Conservation (phyloP, 1,140 invertebrate genomes). For the Trigoniulus corallinus region DNA sequence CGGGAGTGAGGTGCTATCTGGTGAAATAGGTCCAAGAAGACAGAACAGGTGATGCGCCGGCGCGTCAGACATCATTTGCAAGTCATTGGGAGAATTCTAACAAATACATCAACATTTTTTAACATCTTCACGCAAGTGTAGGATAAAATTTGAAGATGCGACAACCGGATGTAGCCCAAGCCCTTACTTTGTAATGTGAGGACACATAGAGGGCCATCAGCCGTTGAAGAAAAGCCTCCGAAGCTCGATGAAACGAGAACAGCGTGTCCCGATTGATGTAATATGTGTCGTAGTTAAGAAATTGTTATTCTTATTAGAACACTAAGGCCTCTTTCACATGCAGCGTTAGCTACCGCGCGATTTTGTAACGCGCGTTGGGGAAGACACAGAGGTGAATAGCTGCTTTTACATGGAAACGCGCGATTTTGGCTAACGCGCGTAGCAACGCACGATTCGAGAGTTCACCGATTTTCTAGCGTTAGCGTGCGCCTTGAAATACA, state of each 20-base stretch:
- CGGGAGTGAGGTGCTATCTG: slow-evolving; percentile 52
- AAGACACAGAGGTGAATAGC: no score
- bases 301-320: neutral
- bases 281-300: slow-evolving; percentile 17
- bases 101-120: slow-evolving; percentile 3
- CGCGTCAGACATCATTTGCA: slow-evolving; percentile 97
- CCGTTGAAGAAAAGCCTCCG: slow-evolving; percentile 83
- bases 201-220: slow-evolving; percentile 87
- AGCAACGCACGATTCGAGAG: no score
- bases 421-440: no score
- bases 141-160: no score
- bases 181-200: slow-evolving; percentile 82
- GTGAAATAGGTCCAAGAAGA: slow-evolving; percentile 66
- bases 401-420: no score
- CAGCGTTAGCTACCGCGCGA: no score
- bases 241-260: slow-evolving; percentile 92
- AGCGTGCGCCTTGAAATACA: no score
- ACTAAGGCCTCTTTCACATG: no score
- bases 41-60: slow-evolving; percentile 96
- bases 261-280: slow-evolving; percentile 68
- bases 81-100: slow-evolving; percentile 93
- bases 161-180: neutral
- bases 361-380: no score
- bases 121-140: neutral
- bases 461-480: no score